phyloP scores from a whole-genome alignment of 2,797 vertebrate genomes.

The Notoglanidium macrostoma region DNA sequence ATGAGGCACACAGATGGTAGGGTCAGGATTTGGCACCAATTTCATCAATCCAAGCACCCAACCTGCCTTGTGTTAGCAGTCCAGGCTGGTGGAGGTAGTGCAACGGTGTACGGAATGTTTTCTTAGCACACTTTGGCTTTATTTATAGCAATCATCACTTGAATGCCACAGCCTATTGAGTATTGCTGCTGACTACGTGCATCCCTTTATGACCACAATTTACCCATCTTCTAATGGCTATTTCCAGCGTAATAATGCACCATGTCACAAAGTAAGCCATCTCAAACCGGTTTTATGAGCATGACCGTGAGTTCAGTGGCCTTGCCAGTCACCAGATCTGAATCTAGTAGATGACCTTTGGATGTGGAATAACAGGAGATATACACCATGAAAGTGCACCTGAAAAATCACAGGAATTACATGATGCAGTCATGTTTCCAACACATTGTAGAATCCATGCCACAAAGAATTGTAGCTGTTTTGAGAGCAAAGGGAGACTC shows the following conservation, averaged over 20 bases:
- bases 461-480: neutral
- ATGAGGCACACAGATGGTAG: too few species aligned
- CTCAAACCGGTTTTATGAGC: neutral
- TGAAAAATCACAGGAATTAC: too few species aligned
- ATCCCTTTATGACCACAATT: neutral
- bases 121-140: neutral
- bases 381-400: too few species aligned
- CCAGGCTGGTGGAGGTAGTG: neutral
- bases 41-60: neutral
- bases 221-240: neutral
- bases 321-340: too few species aligned
- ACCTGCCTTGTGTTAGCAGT: neutral
- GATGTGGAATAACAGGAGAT: too few species aligned
- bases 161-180: neutral
- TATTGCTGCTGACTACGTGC: neutral
- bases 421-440: too few species aligned
- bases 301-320: neutral
- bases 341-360: too few species aligned
- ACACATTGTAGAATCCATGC: too few species aligned
- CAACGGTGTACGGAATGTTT: neutral
- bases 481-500: neutral
- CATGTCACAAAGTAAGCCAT: neutral
- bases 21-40: neutral
- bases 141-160: neutral
- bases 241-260: neutral